Base-by-base conservation (phyloP, 2,797 vertebrate genomes). In the Chloroceryle inda region DNA sequence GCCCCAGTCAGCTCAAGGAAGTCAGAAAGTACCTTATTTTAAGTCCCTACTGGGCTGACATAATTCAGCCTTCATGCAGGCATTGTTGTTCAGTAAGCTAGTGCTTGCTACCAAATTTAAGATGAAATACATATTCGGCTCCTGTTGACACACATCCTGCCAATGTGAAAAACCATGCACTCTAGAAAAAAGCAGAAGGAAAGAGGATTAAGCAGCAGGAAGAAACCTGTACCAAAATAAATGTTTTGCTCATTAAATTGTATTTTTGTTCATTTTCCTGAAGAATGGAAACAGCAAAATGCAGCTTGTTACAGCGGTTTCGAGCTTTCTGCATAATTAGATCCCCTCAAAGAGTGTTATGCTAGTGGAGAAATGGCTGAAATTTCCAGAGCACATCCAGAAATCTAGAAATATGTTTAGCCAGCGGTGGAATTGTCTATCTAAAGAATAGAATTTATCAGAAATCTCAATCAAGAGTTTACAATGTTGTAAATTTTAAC, bases 131-230 rank as follows among this genome's bases (percentile, higher is more conserved):
- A 50, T 50, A 64, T 89, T 92, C 72, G 50, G 58, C 58, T 87
- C 45, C 19, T 58, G 75, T 91, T 11, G 4, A 68, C 45, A 47
- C 17, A 47, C 11, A 63, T 67, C 53, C 76, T 81, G 85, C 61
- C 68, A 80, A 38, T 3, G 10, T 44, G 79, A 75, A 96, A 94
- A 92, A 42, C 3, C 7, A 1, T 24, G 29, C 19, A 44, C 49
- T 71, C 61, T 26, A 89, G 42, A 74, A 89, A 77, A 77, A 74
- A 67, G 11, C 68, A 90, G 63, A 87, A 92, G 92, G 75, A 92
- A 96, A 95, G 76, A 91, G n/a, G 64, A 95, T 93, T 88, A 94
- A 80, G 53, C 79, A 85, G 61, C 31, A 91, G 85, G 81, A 94
- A 72, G 45, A 80, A 66, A 49, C 50, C 24, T 59, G 72, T 21